A percentile compares a stretch with the other conserved stretches of the same genome.
phyloP scores from a whole-genome alignment of 2,888 invertebrate species.

The Cheilosia soror region DNA sequence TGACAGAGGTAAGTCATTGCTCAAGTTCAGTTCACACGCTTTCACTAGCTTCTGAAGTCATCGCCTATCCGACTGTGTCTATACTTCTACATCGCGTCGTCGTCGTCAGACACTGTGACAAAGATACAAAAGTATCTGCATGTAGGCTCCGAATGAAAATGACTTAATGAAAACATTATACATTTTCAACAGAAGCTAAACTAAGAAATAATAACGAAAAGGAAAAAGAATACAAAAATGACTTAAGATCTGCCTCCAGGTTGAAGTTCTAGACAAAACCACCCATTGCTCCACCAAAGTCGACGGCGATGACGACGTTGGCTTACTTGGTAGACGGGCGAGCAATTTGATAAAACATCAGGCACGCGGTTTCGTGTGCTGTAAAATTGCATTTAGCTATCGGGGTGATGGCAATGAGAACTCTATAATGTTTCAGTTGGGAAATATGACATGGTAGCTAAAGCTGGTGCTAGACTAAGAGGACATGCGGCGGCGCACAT shows the following conservation, averaged over 20 bases:
- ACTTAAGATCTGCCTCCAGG: constrained; percentile 55
- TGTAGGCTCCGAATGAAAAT: constrained; percentile 46
- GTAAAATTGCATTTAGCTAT: constrained; percentile 63
- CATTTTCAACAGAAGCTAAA: constrained; percentile 52
- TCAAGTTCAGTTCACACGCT: constrained; percentile 83
- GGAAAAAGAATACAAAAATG: constrained; percentile 33
- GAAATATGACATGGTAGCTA: constrained; percentile 62
- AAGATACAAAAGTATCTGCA: constrained; percentile 58
- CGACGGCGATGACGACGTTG: constrained; percentile 19
- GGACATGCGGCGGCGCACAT: constrained; percentile 14
- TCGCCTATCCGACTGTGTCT: constrained; percentile 30
- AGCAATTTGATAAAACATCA: constrained; percentile 20
- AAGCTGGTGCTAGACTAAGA: not conserved
- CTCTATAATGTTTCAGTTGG: constrained; percentile 40
- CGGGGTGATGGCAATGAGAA: constrained; percentile 53
- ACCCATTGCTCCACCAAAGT: constrained; percentile 26
- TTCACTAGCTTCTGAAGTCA: constrained; percentile 79
- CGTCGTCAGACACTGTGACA: constrained; percentile 30
- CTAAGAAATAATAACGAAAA: constrained; percentile 8
- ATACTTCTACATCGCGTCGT: constrained; percentile 1
- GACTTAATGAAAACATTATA: constrained; percentile 66
- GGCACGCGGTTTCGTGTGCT: constrained; percentile 44
- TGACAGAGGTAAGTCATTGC: constrained; percentile 71
- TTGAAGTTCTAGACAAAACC: constrained; percentile 58
- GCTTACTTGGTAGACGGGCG: not conserved